Evolutionary conservation across 2,888 invertebrate genomes (phyloP).

Genomic region (Brachylomia viminalis): DNA sequence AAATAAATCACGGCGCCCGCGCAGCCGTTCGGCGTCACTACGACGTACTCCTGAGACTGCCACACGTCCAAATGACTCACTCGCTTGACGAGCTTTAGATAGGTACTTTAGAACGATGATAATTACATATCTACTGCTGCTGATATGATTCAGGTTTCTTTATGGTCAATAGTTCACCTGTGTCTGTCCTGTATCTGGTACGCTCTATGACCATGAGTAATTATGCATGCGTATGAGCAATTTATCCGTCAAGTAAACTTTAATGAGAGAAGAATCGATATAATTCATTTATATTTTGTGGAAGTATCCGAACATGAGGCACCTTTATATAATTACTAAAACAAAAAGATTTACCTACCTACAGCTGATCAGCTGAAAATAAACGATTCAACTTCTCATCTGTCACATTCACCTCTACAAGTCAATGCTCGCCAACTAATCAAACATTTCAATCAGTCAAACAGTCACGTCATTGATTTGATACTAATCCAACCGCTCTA

Average conservation of each 20-base stretch:
- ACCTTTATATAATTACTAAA: not conserved
- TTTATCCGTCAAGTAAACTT: constrained; percentile 5
- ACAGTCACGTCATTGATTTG: constrained; percentile 53
- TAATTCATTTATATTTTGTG: constrained; percentile 5
- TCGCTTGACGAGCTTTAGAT: constrained; percentile 60
- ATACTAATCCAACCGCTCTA: constrained; percentile 56
- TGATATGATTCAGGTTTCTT: constrained; percentile 49
- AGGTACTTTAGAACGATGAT: constrained; percentile 50
- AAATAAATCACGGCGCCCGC: constrained; percentile 73
- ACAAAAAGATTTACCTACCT: constrained; percentile 10
- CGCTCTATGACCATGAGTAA: constrained; percentile 12
- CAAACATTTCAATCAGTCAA: constrained; percentile 51
- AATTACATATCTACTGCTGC: constrained; percentile 45
- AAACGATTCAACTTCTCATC: constrained; percentile 44
- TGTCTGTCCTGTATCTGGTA: not conserved
- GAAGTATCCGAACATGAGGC: not conserved
- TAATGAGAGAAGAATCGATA: not conserved
- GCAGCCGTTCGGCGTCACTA: constrained; percentile 64
- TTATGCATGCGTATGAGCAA: not conserved
- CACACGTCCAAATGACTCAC: constrained; percentile 74
- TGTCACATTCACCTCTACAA: constrained; percentile 34
- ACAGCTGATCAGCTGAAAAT: constrained; percentile 22
- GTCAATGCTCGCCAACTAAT: constrained; percentile 57
- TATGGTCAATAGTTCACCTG: constrained; percentile 37
- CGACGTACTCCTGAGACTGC: constrained; percentile 66